Evolutionary conservation across 2,888 invertebrate genomes (phyloP).

Genomic region (Ophraella communa): DNA sequence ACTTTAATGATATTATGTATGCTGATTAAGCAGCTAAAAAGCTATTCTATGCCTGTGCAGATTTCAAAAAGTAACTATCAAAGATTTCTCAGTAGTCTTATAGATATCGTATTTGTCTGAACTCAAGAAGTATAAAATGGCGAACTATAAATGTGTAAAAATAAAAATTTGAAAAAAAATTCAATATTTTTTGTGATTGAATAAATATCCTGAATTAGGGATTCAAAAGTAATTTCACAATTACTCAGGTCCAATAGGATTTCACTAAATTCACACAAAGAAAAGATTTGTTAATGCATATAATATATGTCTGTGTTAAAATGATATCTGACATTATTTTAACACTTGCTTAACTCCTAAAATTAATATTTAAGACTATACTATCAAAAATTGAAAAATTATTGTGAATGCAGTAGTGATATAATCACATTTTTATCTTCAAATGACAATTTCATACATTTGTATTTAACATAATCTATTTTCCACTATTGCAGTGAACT

Average conservation of each 20-base stretch:
- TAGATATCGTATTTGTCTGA: not conserved
- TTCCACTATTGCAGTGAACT: slow-evolving; percentile 11
- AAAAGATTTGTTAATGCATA: not conserved
- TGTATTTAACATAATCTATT: slow-evolving; percentile 8
- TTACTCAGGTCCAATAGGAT: not conserved
- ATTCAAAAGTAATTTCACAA: slow-evolving; percentile 16
- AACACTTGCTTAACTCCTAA: not conserved
- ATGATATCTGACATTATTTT: not conserved
- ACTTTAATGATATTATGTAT: not conserved
- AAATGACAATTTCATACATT: slow-evolving; percentile 17
- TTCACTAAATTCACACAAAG: not conserved
- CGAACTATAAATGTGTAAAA: too few relatives aligned
- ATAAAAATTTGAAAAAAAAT: too few relatives aligned
- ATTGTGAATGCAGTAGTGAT: slow-evolving; percentile 16
- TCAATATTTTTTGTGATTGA: too few relatives aligned
- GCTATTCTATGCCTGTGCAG: not conserved
- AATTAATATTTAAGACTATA: not conserved
- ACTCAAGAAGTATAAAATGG: slow-evolving; percentile 13
- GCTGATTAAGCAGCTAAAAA: not conserved
- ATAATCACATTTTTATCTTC: slow-evolving; percentile 14
- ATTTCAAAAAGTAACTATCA: not conserved
- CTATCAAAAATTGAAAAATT: not conserved
- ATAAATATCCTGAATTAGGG: not conserved
- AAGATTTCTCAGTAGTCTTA: slow-evolving; percentile 6
- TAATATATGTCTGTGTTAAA: not conserved